These are phyloP conservation scores for Yponomeuta malinellus DNA, from an alignment of 2,888 invertebrate species.

Conservation along the genomic window DNA sequence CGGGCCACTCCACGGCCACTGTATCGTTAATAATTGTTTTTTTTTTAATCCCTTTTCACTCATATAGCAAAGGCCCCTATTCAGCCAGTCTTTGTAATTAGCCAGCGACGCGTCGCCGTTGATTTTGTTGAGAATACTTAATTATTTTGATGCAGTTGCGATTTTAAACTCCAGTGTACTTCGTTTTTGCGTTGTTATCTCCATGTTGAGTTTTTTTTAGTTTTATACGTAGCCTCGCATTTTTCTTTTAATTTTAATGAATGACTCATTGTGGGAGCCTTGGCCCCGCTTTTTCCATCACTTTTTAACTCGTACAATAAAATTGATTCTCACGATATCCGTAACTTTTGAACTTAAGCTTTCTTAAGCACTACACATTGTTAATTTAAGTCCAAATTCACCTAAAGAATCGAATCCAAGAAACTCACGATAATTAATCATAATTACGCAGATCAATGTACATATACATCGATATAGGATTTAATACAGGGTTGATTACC, in stretches of 20 bases:
- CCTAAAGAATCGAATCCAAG: no score
- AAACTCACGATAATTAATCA: no score
- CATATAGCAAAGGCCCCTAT: conserved; percentile 53
- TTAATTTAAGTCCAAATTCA: no score
- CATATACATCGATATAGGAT: no score
- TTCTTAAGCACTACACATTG: no score
- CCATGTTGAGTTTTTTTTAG: neutral
- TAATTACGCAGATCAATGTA: no score
- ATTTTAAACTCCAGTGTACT: conserved; percentile 8
- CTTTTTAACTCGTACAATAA: no score
- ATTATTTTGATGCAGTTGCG: conserved; percentile 34
- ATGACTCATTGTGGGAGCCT: no score
- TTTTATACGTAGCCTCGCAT: neutral
- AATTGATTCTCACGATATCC: no score
- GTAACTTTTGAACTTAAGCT: no score
- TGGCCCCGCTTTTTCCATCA: no score
- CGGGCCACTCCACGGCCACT: conserved; percentile 71
- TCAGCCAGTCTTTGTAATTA: conserved; percentile 66
- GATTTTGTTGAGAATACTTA: conserved; percentile 53
- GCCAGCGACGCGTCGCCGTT: conserved; percentile 54
- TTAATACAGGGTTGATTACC: no score
- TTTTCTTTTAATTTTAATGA: neutral
- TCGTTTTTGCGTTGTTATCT: neutral
- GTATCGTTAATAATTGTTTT: conserved; percentile 70
- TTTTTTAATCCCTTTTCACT: conserved; percentile 54